Percentiles rank a stretch among this genome's conserved stretches.
Evolutionary conservation across 37 sponge, comb jelly and placozoan genomes (phyloP).

Genomic region (Halichondria panicea): DNA sequence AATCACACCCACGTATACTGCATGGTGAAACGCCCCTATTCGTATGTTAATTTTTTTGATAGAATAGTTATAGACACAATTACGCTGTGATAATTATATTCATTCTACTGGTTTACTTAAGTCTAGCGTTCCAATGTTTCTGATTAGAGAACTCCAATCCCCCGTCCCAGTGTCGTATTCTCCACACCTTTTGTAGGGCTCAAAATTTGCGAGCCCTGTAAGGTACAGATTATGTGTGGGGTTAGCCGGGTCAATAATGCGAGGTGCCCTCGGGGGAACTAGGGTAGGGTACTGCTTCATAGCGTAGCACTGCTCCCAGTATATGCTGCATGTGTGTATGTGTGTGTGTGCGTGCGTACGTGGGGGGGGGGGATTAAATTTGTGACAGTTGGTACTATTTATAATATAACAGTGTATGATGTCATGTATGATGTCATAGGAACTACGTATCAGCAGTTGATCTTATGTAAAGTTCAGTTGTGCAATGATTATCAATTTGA

Average conservation of each 20-base stretch:
- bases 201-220: slow-evolving; percentile 41
- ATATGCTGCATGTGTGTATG: slow-evolving; percentile 18
- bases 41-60: no score
- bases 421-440: background rate
- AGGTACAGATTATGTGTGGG: slow-evolving; percentile 74
- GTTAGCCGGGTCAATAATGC: slow-evolving; percentile 76
- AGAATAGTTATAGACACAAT: no score
- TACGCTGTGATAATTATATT: no score
- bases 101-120: slow-evolving; percentile 25
- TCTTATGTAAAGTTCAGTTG: background rate
- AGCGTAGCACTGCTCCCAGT: slow-evolving; percentile 52
- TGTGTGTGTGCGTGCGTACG: background rate
- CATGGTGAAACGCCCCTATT: no score
- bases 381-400: background rate
- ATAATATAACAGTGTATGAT: background rate
- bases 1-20: no score
- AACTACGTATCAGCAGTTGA: slow-evolving; percentile 1
- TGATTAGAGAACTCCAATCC: slow-evolving; percentile 45
- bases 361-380: background rate
- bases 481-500: background rate
- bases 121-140: slow-evolving; percentile 47
- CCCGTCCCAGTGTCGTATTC: slow-evolving; percentile 25
- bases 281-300: slow-evolving; percentile 20
- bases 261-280: slow-evolving; percentile 29
- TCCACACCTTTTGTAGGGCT: slow-evolving; percentile 4